A percentile compares a stretch with the other conserved stretches of the same genome.
Conservation (phyloP, 23 tunicate species). For the Trididemnum miniatum region DNA sequence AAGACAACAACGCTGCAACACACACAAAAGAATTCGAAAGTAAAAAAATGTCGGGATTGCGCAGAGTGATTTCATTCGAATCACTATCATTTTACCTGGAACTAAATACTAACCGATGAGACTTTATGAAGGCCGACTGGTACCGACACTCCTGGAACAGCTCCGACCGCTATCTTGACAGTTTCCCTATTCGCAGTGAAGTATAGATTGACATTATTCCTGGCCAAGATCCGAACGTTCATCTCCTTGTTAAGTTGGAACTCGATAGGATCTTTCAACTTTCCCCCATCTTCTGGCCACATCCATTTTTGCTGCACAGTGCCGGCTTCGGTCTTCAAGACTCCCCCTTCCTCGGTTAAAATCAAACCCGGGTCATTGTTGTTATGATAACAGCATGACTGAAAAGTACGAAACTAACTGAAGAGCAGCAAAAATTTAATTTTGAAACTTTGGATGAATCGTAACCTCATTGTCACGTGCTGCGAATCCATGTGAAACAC, state of each 20-base stretch:
- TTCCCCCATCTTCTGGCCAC: slow-evolving; percentile 66
- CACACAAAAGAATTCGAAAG: too few relatives aligned
- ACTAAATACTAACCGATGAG: slow-evolving; percentile 10
- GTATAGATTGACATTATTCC: slow-evolving; percentile 39
- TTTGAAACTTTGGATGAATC: too few relatives aligned
- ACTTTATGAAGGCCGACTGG: neutral
- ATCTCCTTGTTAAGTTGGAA: slow-evolving; percentile 82
- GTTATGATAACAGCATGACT: slow-evolving; percentile 93
- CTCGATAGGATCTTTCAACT: slow-evolving; percentile 48
- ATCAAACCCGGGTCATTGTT: slow-evolving; percentile 74
- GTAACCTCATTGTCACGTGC: too few relatives aligned
- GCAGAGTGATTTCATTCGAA: too few relatives aligned
- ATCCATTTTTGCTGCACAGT: slow-evolving; percentile 57
- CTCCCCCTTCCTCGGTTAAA: slow-evolving; percentile 72
- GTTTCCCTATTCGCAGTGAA: slow-evolving; percentile 60
- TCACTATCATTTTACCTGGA: neutral
- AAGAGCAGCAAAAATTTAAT: too few relatives aligned
- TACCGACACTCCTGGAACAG: slow-evolving; percentile 15
- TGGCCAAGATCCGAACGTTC: slow-evolving; percentile 54
- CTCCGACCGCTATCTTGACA: slow-evolving; percentile 67
- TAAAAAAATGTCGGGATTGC: too few relatives aligned
- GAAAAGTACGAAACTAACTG: too few relatives aligned
- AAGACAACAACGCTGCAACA: too few relatives aligned
- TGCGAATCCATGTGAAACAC: too few relatives aligned
- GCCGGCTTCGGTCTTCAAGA: slow-evolving; percentile 62